Evolutionary conservation across 2,113 vertebrate genomes (phyloP), one percentile per base, ranked within the genome.

Genomic region (Amblyornis subalaris): DNA sequence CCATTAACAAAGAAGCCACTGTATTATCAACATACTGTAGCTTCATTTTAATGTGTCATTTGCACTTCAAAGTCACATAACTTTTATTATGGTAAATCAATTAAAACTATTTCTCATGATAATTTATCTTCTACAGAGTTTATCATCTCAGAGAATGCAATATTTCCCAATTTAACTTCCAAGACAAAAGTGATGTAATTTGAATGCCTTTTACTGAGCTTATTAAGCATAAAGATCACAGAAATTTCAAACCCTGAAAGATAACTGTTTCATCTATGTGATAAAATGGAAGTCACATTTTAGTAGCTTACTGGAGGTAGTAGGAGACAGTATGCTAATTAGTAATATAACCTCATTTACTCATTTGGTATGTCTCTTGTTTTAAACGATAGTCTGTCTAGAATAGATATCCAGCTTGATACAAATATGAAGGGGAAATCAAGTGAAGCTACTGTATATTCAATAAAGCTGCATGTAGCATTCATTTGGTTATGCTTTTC

Each of bases 31-130:
- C 96, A 97, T 97, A 98, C 97, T 97, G 97, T 97, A 97, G 97
- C 97, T 98, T 98, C 97, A 98, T 98, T 98, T 98, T 98, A 98
- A 98, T 98, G 97, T 98, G 98, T 98, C 97, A 98, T 98, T 98
- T 98, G 97, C 98, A 98, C 98, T 98, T 98, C 98, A 98, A 98
- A 98, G 98, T 98, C 97, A 67, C 96, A 97, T 97, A 98, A 98
- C 97, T 98, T 98, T 98, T 98, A 98, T 98, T 98, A 98, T 98
- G 98, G 97, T 98, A 98, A 98, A 98, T 98, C 98, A 98, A 98
- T 98, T 98, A 98, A 98, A 98, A 98, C 92, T 98, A 98, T 98
- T 98, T 98, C 97, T 98, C 97, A 98, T 98, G 98, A 98, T 98
- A 98, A 98, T 98, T 98, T 98, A 98, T 98, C 97, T 98, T 98